These are phyloP conservation scores for Eupeodes corollae DNA, from an alignment of 1,140 invertebrate species.

Conservation along the genomic window DNA sequence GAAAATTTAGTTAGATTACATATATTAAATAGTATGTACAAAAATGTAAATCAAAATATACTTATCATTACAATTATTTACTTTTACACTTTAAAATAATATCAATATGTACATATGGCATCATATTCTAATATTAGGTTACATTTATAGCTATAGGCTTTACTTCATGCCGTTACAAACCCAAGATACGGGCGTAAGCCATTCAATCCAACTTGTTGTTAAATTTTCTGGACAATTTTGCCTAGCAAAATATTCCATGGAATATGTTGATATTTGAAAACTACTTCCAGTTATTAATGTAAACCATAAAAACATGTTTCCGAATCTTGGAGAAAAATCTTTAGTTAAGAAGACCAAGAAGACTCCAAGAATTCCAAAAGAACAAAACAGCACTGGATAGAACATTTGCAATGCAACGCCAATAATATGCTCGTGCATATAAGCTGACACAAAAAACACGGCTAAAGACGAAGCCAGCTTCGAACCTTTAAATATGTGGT, in stretches of 20 bases:
- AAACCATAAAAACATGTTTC: conserved; percentile 76
- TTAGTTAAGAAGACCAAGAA: conserved; percentile 45
- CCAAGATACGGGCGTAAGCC: too few species aligned
- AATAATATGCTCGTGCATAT: conserved; percentile 79
- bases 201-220: too few species aligned
- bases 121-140: too few species aligned
- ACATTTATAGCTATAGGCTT: too few species aligned
- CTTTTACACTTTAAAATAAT: too few species aligned
- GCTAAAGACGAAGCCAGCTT: conserved; percentile 42
- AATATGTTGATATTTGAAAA: conserved; percentile 62
- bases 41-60: too few species aligned
- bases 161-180: too few species aligned
- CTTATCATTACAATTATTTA: too few species aligned
- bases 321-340: conserved; percentile 40
- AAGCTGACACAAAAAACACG: conserved; percentile 55
- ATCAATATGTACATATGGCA: too few species aligned
- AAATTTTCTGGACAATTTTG: conserved; percentile 54
- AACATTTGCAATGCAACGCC: conserved; percentile 69
- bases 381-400: conserved; percentile 69
- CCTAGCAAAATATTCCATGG: conserved; percentile 75
- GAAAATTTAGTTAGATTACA: too few species aligned
- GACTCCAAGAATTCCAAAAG: conserved; percentile 52
- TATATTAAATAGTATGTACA: too few species aligned
- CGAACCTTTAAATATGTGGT: conserved; percentile 41
- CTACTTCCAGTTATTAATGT: conserved; percentile 65